Evolutionary conservation across 2,888 invertebrate species (phyloP), one percentile per base, ranked within the genome.

Genomic region (Hedya salicella): DNA sequence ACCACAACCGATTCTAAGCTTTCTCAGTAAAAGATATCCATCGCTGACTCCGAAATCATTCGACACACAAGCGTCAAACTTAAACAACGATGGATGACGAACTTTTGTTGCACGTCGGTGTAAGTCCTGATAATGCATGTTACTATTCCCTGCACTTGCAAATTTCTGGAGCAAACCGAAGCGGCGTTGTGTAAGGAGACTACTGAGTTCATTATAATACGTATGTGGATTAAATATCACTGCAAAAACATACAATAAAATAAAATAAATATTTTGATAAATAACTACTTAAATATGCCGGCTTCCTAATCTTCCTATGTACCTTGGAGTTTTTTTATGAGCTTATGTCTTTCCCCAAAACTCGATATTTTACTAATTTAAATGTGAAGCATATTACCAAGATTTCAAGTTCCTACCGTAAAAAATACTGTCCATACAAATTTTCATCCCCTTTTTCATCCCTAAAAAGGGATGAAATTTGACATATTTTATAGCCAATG

Each of bases 81-180:
- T 17, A 46, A 14, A 13, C 46, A 25, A 52, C n/a, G 17, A 14
- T 65, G 59, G 17, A 60, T 25, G 25, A n/a, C 14, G 0, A 59
- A 60, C 2, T 30, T 52, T 11, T 36, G 25, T 9, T 59, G 21
- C 39, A 25, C 25, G 3, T 44, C 30, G 19, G n/a, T 44, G 21
- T 25, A 17, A 21, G 14, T 25, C 57, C 50, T 17, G 21, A 42
- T 36, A 16, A 25, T 42, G 36, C 16, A 14, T 14, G 9, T 8
- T 17, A 25, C 60, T 40, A 44, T 52, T 64, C 44, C 60, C 48
- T 54, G 54, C 32, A 17, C 21, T 66, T 54, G 66, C 60, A 61
- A 53, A 66, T 66, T 66, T 66, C 66, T 66, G 66, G 66, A 66
- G 66, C 60, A 66, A 48, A 54, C 65, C 54, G 21, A 61, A 46